Evolutionary conservation across 2,888 invertebrate species (phyloP).

Genomic region (Netelia melanura): DNA sequence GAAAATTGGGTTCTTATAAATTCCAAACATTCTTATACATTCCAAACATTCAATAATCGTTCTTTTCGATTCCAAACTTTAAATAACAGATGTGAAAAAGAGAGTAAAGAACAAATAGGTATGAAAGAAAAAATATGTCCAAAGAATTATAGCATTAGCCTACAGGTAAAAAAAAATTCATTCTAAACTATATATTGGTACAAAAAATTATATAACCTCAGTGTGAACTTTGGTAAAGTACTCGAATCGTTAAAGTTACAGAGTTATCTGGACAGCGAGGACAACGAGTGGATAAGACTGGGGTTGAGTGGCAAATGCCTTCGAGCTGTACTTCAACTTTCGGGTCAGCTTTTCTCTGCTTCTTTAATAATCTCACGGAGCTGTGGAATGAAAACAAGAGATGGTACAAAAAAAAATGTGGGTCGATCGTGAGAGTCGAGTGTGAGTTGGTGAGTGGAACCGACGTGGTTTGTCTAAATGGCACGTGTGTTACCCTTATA

Average conservation of each 20-base stretch:
- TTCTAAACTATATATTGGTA: background rate
- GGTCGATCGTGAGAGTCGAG: conserved; percentile 18
- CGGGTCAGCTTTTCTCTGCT: background rate
- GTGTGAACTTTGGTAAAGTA: conserved; percentile 33
- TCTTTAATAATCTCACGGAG: conserved; percentile 1
- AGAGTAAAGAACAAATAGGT: too few species aligned
- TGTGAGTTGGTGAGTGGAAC: background rate
- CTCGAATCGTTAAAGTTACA: conserved; percentile 33
- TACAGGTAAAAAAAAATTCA: background rate
- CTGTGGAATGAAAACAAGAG: conserved; percentile 20
- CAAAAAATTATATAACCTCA: conserved; percentile 22
- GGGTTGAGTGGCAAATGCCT: conserved; percentile 14
- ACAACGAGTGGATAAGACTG: conserved; percentile 2
- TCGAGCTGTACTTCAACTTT: conserved; percentile 8
- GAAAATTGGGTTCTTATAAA: too few species aligned
- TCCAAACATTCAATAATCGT: too few species aligned
- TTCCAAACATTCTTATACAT: too few species aligned
- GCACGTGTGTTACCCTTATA: conserved; percentile 16
- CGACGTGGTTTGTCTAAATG: background rate
- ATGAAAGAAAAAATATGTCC: background rate
- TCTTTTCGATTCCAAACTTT: too few species aligned
- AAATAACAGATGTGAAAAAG: too few species aligned
- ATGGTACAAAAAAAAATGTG: background rate
- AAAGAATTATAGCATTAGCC: background rate
- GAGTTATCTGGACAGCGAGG: conserved; percentile 28